phyloP scores from a whole-genome alignment of 2,888 invertebrate species.

The Eumacrocentrus americanus region DNA sequence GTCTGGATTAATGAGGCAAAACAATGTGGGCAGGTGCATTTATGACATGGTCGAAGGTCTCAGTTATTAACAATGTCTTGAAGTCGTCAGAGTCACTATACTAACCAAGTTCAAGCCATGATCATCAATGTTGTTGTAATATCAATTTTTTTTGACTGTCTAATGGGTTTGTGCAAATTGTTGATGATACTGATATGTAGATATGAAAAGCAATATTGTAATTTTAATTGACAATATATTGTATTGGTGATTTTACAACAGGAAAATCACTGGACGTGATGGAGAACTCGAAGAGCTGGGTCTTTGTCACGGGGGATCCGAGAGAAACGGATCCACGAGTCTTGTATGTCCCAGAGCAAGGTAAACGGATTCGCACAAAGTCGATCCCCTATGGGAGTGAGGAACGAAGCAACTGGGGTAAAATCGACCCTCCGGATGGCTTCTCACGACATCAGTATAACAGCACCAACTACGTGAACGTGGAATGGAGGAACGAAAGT shows the following conservation, averaged over 20 bases:
- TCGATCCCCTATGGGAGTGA: no score
- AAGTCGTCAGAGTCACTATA: neutral
- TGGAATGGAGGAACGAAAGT: neutral
- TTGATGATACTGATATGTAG: no score
- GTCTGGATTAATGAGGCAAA: neutral
- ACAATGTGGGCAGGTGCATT: neutral
- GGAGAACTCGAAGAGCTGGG: neutral
- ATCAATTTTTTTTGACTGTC: neutral
- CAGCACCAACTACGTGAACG: neutral
- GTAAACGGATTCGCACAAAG: no score
- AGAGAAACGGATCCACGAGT: neutral
- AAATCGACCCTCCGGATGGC: neutral
- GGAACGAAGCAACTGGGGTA: neutral
- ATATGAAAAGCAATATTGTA: neutral
- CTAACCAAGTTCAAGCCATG: neutral
- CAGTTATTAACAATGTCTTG: neutral
- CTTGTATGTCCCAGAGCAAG: no score
- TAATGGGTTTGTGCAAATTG: neutral
- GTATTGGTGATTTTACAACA: neutral
- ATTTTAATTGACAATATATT: neutral
- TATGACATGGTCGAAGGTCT: neutral
- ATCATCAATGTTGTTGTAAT: neutral
- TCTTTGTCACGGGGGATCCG: neutral
- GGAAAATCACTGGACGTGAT: conserved; percentile 1
- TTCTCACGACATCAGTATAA: neutral